Evolutionary conservation across 2,113 vertebrate genomes (phyloP), one percentile per base, ranked within the genome.

Genomic region (Bos indicus): DNA sequence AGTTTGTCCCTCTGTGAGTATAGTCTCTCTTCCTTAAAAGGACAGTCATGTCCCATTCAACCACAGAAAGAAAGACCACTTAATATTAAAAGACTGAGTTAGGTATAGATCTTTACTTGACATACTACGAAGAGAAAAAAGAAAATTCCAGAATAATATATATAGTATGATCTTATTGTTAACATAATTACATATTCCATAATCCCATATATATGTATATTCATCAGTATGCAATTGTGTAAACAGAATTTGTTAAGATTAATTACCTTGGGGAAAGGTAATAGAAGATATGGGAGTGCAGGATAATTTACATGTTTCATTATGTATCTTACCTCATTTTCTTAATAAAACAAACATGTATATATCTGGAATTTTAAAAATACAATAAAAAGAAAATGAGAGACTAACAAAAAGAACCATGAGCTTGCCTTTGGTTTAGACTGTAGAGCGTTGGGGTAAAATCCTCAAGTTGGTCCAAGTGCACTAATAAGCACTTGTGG

Each of bases 401-500:
- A 93, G 87, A 77, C 48, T 80, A 83, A 93, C 62, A 84, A 86
- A 94, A 92, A 57, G 64, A 91, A 87, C 85, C 43, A 30, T 56
- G 83, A 81, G 62, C 48, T 67, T 92, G 84, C 80, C 95, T 98
- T 97, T 91, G 94, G 15, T 85, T 90, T 81, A 11, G 16, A 95
- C 26, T 2, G 95, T 77, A 88, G 95, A 95, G 86, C 59, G 97
- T 98, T 97, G 93, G 93, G 64, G 52, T 87, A 97, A 97, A 88
- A 96, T 71, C 82, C 92, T 98, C 91, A 97, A 98, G 95, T 98
- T 98, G 97, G 98, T 97, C 97, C 98, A 98, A 97, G 96, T 92
- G 98, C 98, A 97, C 97, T 98, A 98, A 98, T 98, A 99, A 98
- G 93, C 98, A 92, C 97, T 98, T 95, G 98, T 26, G 97, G 98